These are phyloP conservation scores for Caenorhabditis brenneri DNA, from an alignment of 1,140 invertebrate genomes.

Conservation along the genomic window DNA sequence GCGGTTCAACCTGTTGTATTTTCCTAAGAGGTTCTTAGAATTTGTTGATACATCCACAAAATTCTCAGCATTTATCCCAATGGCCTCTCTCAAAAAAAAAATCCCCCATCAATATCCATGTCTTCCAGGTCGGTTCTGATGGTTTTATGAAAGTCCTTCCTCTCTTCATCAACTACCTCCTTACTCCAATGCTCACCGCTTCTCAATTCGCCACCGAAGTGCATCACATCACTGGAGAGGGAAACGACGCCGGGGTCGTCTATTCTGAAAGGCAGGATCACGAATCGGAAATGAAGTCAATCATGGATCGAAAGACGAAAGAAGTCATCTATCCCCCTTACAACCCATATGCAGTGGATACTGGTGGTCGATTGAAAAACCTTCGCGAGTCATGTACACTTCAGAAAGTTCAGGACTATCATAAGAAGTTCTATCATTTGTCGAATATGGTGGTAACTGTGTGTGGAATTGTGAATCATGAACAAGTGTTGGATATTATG, in stretches of 20 bases:
- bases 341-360: slow-evolving; percentile 77
- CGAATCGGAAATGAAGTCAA: slow-evolving; percentile 63
- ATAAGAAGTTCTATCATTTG: slow-evolving; percentile 85
- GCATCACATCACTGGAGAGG: slow-evolving; percentile 85
- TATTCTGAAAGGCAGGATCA: slow-evolving; percentile 89
- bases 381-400: slow-evolving; percentile 82
- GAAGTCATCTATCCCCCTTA: slow-evolving; percentile 59
- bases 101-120: too few relatives aligned
- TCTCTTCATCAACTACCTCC: slow-evolving; percentile 87
- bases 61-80: too few relatives aligned
- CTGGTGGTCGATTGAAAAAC: slow-evolving; percentile 82
- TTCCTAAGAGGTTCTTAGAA: too few relatives aligned
- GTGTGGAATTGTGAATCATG: slow-evolving; percentile 80
- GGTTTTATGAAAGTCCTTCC: slow-evolving; percentile 87
- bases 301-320: slow-evolving; percentile 58
- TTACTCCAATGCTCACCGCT: slow-evolving; percentile 83
- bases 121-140: slow-evolving; percentile 82
- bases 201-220: slow-evolving; percentile 86
- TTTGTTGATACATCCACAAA: too few relatives aligned
- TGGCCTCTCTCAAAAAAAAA: too few relatives aligned
- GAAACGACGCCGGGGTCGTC: slow-evolving; percentile 87
- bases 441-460: slow-evolving; percentile 86
- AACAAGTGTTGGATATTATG: slow-evolving; percentile 79
- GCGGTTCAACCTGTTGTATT: too few relatives aligned
- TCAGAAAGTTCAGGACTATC: slow-evolving; percentile 80